Percentiles rank a stretch among this genome's conserved stretches.
Evolutionary conservation across 2,797 vertebrate species (phyloP).

Genomic region (Crypturellus tataupa): DNA sequence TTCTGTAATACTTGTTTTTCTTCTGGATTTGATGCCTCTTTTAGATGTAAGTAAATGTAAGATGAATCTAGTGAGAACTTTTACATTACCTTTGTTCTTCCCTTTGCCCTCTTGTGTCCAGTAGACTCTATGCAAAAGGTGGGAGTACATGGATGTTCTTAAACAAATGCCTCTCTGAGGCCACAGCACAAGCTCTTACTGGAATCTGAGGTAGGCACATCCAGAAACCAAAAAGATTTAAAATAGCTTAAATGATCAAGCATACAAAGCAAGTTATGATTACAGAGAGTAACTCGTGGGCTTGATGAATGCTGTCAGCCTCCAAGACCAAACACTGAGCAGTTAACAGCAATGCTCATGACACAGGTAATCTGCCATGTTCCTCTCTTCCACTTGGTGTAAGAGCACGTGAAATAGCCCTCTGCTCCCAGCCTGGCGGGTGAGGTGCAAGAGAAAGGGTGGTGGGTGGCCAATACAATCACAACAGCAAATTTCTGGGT

Average conservation of each 20-base stretch:
- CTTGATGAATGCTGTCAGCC: neutral
- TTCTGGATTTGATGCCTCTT: neutral
- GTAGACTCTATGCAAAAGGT: neutral
- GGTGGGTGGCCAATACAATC: neutral
- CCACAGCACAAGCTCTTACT: neutral
- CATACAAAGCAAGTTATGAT: neutral
- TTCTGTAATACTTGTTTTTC: neutral
- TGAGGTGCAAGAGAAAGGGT: neutral
- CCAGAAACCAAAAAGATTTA: neutral
- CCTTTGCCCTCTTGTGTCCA: neutral
- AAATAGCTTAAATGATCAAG: neutral
- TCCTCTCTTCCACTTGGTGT: neutral
- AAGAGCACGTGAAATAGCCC: neutral
- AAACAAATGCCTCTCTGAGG: neutral
- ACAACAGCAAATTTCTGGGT: neutral
- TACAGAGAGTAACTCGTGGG: neutral
- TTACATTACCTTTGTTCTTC: neutral
- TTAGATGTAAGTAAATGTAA: neutral
- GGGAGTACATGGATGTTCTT: neutral
- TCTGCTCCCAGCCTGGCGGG: neutral
- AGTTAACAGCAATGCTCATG: neutral
- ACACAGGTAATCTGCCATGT: neutral
- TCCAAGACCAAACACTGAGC: accelerated
- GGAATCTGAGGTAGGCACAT: neutral
- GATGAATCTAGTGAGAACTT: neutral